Percentiles rank a stretch among this genome's conserved stretches.
phyloP scores from a whole-genome alignment of 2,113 vertebrate genomes.

The Nothoprocta perdicaria region DNA sequence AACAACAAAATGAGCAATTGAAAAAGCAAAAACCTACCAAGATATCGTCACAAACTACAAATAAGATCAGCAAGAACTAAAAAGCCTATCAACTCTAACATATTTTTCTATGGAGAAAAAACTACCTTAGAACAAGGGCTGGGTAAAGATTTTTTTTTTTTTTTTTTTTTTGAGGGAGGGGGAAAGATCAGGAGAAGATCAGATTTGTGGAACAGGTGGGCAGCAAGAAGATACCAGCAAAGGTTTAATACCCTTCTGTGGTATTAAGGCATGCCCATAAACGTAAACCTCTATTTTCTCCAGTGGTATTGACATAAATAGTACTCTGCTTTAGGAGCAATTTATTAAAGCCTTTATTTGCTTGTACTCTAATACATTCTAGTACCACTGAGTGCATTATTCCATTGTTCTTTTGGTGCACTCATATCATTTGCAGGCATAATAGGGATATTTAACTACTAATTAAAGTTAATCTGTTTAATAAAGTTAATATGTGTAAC shows the following conservation, averaged over 20 bases:
- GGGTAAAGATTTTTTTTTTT: background rate
- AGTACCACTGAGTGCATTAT: background rate
- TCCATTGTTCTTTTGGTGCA: background rate
- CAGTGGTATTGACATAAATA: background rate
- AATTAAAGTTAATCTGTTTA: slow-evolving; percentile 50
- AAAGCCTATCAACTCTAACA: background rate
- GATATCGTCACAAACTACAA: background rate
- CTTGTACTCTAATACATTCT: background rate
- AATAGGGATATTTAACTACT: slow-evolving; percentile 22
- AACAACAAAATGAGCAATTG: background rate
- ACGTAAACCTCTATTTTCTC: background rate
- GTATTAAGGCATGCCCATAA: background rate
- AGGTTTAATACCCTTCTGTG: background rate
- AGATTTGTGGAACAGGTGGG: background rate
- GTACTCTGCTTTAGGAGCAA: background rate
- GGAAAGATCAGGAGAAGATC: background rate
- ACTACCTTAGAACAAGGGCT: background rate
- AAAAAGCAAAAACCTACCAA: background rate
- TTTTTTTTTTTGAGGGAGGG: background rate
- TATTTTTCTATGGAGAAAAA: background rate
- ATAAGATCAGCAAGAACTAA: background rate
- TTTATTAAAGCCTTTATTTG: background rate
- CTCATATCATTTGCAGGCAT: slow-evolving; percentile 7
- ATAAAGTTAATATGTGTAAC: slow-evolving; percentile 27
- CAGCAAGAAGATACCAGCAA: background rate